Base-by-base conservation (phyloP, 1,140 invertebrate genomes). In the Pseudachorutes palmiensis region DNA sequence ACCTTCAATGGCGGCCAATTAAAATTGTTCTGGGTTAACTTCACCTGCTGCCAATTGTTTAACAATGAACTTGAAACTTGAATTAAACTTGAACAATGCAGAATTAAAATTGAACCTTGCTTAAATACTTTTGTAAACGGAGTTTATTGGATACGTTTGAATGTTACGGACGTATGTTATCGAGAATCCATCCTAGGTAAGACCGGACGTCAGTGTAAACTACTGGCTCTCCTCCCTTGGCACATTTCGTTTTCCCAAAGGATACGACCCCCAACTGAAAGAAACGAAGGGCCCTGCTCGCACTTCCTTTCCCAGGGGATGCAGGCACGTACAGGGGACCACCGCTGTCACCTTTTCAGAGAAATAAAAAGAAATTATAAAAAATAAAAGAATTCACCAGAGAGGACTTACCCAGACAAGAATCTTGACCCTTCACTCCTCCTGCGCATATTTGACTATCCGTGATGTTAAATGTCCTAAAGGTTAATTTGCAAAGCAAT, bases 241-340 rank as follows among this genome's bases (percentile, higher is more conserved):
- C 70, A 67, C 72, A 73, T 36, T 62, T 32, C 12, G 19, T 31
- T 36, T 62, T 66, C 30, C 72, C 72, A 59, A 62, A 73, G 2
- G 69, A 70, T 0, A 73, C 69, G 14, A 73, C 57, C 0, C 72
- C 72, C 29, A 73, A 41, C 59, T 73, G 71, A 59, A 67, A 73
- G 55, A n/a, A 24, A n/a, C 68, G 55, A 28, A 64, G n/a, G 19
- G 57, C 45, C 26, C 51, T 60, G 24, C 19, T 24, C 16, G 62
- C 12, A 22, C 9, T 14, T 29, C 19, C 30, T 9, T 62, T 32
- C 45, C 31, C 36, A 33, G 36, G 33, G 28, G n/a, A 16, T 3
- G 28, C 31, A 16, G 26, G n/a, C 45, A 49, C 22, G n/a, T 41
- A 48, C 9, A 68, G 28, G 51, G 66, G 58, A 2, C 45, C 62